Percentiles rank a stretch among this genome's conserved stretches.
These are phyloP conservation scores for Acrocephalus scirpaceus DNA, from an alignment of 2,797 vertebrate genomes.

Conservation along the genomic window DNA sequence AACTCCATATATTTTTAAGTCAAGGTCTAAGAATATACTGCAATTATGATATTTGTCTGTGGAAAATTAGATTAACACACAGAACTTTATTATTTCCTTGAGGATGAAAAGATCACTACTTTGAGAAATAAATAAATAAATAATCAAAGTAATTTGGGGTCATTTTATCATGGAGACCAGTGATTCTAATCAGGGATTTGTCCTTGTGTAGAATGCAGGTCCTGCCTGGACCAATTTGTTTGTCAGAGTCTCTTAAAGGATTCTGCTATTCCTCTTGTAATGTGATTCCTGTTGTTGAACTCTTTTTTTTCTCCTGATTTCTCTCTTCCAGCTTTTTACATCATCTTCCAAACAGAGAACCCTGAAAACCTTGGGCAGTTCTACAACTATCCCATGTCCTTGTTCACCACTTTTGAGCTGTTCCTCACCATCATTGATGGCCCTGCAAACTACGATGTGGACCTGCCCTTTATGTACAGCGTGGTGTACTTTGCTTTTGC, in stretches of 20 bases:
- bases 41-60: not conserved
- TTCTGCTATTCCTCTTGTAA: not conserved
- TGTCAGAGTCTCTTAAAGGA: not conserved
- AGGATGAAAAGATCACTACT: not conserved
- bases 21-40: not conserved
- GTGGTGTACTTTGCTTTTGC: constrained; percentile 77
- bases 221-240: not conserved
- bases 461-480: constrained; percentile 78
- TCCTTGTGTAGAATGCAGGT: not conserved
- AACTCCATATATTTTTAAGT: not conserved
- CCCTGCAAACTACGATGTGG: constrained; percentile 78
- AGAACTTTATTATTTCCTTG: not conserved
- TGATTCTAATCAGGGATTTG: not conserved
- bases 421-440: constrained; percentile 82
- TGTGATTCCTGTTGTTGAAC: not conserved
- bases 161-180: not conserved
- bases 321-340: constrained; percentile 73
- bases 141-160: not conserved
- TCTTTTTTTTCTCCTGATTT: not conserved
- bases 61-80: not conserved
- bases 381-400: constrained; percentile 75
- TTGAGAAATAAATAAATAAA: not conserved
- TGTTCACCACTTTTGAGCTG: constrained; percentile 82
- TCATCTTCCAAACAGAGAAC: constrained; percentile 82
- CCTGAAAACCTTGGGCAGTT: constrained; percentile 75